Base-by-base conservation (phyloP, 2,113 vertebrate species). In the Phaethornis superciliosus region DNA sequence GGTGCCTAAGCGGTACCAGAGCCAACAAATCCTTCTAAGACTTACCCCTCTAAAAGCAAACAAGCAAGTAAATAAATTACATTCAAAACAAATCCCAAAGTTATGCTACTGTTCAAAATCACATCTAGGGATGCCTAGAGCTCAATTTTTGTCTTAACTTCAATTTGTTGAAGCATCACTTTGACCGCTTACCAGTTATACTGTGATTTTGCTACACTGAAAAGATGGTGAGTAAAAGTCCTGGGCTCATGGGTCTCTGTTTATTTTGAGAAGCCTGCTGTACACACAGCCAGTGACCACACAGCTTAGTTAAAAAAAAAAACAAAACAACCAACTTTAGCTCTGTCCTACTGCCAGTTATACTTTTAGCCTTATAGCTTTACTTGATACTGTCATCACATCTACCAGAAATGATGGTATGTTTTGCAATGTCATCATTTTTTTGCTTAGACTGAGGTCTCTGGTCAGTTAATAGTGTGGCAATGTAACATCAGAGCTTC, bases 181-280 rank as follows among this genome's bases (percentile, higher is more conserved):
- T 96, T 77, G 70, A 76, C 32, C 47, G 51, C 49, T 65, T 71
- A 52, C n/a, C 16, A 46, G 35, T 44, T 67, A 46, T 3, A 71
- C 37, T 32, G 27, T 37, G 68, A 81, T 77, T 86, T 67, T 77
- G 20, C 28, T 75, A 46, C 56, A 35, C 42, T n/a, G 42, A 47
- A 86, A 90, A 78, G 56, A 69, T 4, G 62, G 58, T 24, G 20
- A 87, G 64, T 21, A 77, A 10, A 67, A 89, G 65, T 49, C 35
- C 49, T 84, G 44, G 42, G 44, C 58, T 92, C n/a, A 32, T 37
- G 47, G 78, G 46, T 46, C 46, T 76, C 58, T 94, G 32, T 89
- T 93, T 95, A 44, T 91, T 88, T 84, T 82, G n/a, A 65, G 75
- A 89, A 92, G 70, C 67, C 89, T 64, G 67, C 59, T 72, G 63